A percentile compares a stretch with the other conserved stretches of the same genome.
phyloP scores from a whole-genome alignment of 1,140 invertebrate species.

The Pararge aegeria region DNA sequence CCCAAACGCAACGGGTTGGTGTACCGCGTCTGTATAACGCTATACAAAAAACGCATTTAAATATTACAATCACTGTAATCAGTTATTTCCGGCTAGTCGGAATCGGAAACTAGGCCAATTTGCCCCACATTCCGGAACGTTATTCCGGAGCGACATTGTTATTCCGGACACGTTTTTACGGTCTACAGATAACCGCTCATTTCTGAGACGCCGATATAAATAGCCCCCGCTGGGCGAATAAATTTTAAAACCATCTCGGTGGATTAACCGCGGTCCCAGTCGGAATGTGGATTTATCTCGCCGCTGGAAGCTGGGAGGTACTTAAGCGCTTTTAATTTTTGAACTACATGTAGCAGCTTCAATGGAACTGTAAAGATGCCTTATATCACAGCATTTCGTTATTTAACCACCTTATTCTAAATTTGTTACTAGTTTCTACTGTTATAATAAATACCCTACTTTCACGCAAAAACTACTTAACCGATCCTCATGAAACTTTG shows the following conservation, averaged over 20 bases:
- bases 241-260: conserved; percentile 61
- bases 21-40: no score
- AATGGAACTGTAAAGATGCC: background rate
- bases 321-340: conserved; percentile 25
- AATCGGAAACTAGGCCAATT: conserved; percentile 12
- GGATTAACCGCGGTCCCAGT: conserved; percentile 43
- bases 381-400: background rate
- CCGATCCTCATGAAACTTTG: no score
- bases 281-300: conserved; percentile 23
- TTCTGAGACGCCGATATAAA: conserved; percentile 68
- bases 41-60: no score
- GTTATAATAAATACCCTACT: no score
- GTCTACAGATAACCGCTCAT: conserved; percentile 67
- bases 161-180: conserved; percentile 62
- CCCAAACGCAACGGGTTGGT: no score
- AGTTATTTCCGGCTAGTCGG: background rate
- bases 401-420: no score
- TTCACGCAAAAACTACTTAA: no score
- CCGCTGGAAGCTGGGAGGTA: conserved; percentile 14
- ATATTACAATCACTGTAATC: no score
- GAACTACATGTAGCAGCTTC: conserved; percentile 9
- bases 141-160: conserved; percentile 46
- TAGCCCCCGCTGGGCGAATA: conserved; percentile 63
- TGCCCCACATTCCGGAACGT: conserved; percentile 4
- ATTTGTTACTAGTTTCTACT: no score